These are phyloP conservation scores for Drosophila auraria DNA, from an alignment of 1,140 invertebrate species.

Conservation along the genomic window DNA sequence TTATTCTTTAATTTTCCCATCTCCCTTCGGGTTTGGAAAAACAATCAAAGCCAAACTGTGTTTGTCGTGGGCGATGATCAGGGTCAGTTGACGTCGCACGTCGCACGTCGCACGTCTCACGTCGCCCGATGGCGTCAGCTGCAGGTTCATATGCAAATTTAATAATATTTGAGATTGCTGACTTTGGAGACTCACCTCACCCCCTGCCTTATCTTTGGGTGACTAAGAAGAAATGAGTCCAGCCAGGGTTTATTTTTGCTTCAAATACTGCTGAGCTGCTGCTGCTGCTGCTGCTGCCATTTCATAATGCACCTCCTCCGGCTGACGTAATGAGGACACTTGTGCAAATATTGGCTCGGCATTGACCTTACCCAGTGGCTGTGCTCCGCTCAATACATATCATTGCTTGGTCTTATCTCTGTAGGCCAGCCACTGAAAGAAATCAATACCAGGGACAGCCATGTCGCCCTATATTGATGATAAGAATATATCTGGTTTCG, in stretches of 20 bases:
- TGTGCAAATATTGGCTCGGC: conserved; percentile 65
- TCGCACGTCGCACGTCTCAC: conserved; percentile 2
- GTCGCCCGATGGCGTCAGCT: conserved; percentile 39
- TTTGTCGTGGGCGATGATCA: conserved; percentile 41
- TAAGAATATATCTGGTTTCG: conserved; percentile 1
- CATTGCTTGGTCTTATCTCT: conserved; percentile 10
- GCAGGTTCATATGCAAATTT: conserved; percentile 35
- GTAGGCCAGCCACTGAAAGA: conserved; percentile 15
- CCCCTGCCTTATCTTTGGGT: conserved; percentile 4
- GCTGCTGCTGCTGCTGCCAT: conserved; percentile 6
- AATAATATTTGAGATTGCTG: conserved; percentile 40
- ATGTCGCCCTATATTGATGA: not conserved
- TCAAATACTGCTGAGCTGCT: conserved; percentile 4
- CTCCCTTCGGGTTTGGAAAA: conserved; percentile 24
- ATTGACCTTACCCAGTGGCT: conserved; percentile 48
- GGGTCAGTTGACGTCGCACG: conserved; percentile 19
- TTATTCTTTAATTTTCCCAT: conserved; percentile 8
- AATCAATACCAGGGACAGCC: conserved; percentile 6
- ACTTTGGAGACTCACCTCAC: conserved; percentile 8
- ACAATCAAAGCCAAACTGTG: conserved; percentile 42
- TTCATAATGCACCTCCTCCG: conserved; percentile 54
- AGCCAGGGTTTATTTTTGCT: conserved; percentile 14
- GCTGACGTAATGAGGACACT: conserved; percentile 62
- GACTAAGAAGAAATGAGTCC: conserved; percentile 25
- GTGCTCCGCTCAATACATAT: not conserved